Base-by-base conservation (phyloP, 2,888 invertebrate genomes). In the Drosophila pegasa region DNA sequence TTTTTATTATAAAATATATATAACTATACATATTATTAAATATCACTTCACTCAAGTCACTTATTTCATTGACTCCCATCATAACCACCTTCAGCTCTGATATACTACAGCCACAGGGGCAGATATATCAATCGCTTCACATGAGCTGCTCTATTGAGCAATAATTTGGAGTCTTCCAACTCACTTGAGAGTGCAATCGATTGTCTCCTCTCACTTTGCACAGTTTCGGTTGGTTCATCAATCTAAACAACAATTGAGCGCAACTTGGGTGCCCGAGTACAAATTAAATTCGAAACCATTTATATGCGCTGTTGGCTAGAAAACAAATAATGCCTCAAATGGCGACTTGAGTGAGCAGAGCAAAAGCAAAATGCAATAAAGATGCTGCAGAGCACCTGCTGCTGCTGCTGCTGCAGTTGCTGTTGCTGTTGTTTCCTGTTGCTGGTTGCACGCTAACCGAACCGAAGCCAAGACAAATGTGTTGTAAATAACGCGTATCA, bases 381-480 rank as follows among this genome's bases (percentile, higher is more conserved):
- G 64, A 40, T 70, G 54, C 54, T 20, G 40, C 5, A 38, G 35
- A 43, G 57, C 60, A 64, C 59, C 65, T 75, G 70, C n/a, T 50
- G 29, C 54, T 18, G 38, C 16, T 5, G 22, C 20, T 16, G 14
- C n/a, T 47, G 41, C 14, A 12, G 25, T 25, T 18, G 38, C 52
- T 41, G 22, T 12, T 33, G 31, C 22, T 22, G 29, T 16, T 31
- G 38, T n/a, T 22, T 6, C 33, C 29, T 29, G 16, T 16, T 56
- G 54, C 20, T 45, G 27, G 65, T 41, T 50, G 50, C 50, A 27
- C 47, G 52, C 64, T 47, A 51, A 71, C 54, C 66, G 61, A 77
- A 60, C 57, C 80, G 35, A 50, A 76, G 82, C 79, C 69, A 76
- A 85, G 87, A 81, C 85, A 81, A 82, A 87, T 87, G 85, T 85